Percentiles rank a stretch among this genome's conserved stretches.
Evolutionary conservation across 2,888 invertebrate genomes (phyloP).

Genomic region (Cryptus viduatorius): DNA sequence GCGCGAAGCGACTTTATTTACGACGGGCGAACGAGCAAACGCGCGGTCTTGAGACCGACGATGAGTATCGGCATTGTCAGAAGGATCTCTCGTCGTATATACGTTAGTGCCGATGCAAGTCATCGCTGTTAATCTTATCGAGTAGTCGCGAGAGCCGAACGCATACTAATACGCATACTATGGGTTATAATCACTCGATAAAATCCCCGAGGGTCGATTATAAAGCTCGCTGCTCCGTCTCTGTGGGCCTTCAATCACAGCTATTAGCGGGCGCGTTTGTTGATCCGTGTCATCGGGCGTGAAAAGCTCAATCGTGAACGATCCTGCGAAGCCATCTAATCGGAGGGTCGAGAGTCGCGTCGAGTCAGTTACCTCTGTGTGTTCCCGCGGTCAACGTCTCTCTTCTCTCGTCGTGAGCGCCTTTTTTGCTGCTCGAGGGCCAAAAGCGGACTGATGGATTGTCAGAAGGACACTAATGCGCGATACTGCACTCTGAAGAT

Average conservation of each 20-base stretch:
- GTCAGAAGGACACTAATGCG: background rate
- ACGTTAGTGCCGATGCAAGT: conserved; percentile 52
- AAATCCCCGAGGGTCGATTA: conserved; percentile 45
- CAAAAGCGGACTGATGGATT: background rate
- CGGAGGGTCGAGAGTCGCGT: conserved; percentile 17
- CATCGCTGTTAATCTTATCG: conserved; percentile 63
- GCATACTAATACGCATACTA: conserved; percentile 26
- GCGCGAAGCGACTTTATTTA: conserved; percentile 48
- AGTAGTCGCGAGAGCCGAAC: conserved; percentile 22
- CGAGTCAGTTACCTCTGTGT: conserved; percentile 3
- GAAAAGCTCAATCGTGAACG: conserved; percentile 48
- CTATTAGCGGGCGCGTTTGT: conserved; percentile 63
- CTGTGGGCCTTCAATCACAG: conserved; percentile 48
- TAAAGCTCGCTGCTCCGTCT: conserved; percentile 46
- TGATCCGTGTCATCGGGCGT: conserved; percentile 60
- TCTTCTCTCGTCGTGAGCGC: background rate
- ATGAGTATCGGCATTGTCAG: conserved; percentile 57
- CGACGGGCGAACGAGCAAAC: conserved; percentile 10
- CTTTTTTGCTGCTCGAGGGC: background rate
- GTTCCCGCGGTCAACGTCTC: background rate
- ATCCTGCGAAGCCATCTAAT: conserved; percentile 33
- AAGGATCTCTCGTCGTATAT: conserved; percentile 55
- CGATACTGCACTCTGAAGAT: background rate
- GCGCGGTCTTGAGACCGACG: conserved; percentile 26
- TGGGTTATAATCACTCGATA: conserved; percentile 53